Conservation (phyloP, 2,888 invertebrate genomes). For the Cryptosula pallasiana region DNA sequence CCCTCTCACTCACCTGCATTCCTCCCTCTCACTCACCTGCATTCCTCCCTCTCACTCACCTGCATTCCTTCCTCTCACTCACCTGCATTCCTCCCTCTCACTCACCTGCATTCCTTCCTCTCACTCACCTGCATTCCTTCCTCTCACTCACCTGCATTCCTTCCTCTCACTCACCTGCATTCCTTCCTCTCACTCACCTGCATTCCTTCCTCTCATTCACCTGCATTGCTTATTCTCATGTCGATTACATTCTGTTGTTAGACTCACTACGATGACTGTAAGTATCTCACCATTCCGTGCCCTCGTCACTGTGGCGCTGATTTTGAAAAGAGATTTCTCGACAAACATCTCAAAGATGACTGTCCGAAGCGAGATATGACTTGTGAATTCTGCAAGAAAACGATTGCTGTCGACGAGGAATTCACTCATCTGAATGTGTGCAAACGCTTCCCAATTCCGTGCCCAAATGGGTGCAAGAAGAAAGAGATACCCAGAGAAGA, state of each 20-base stretch:
- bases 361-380: slow-evolving; percentile 36
- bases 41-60: too few species aligned
- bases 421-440: slow-evolving; percentile 35
- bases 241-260: slow-evolving; percentile 26
- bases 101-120: too few species aligned
- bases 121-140: too few species aligned
- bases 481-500: slow-evolving; percentile 35
- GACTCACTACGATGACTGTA: slow-evolving; percentile 36
- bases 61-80: too few species aligned
- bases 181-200: too few species aligned
- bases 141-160: too few species aligned
- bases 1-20: too few species aligned
- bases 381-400: slow-evolving; percentile 36
- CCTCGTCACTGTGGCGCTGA: slow-evolving; percentile 35
- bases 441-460: slow-evolving; percentile 34
- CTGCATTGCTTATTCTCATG: too few species aligned
- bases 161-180: too few species aligned
- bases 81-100: too few species aligned
- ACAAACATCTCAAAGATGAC: slow-evolving; percentile 35
- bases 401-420: slow-evolving; percentile 33
- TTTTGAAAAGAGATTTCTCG: slow-evolving; percentile 33
- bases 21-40: too few species aligned
- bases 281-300: slow-evolving; percentile 33
- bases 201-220: too few species aligned
- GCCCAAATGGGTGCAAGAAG: slow-evolving; percentile 39